Evolutionary conservation across 1,140 invertebrate species (phyloP).

Genomic region (Macrobrachium nipponense): DNA sequence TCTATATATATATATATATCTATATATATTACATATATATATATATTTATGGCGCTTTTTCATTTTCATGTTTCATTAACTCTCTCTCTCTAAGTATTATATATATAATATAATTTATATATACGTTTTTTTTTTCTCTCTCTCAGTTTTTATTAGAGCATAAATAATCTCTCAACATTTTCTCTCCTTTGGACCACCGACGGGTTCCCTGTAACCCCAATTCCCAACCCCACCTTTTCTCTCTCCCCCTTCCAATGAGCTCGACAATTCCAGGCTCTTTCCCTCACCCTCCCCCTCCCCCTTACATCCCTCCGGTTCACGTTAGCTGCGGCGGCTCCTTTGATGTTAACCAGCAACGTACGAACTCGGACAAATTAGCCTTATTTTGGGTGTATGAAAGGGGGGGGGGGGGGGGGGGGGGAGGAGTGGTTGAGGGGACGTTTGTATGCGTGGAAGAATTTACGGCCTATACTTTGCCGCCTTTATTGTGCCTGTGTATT

Average conservation of each 20-base stretch:
- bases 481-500: too few species aligned
- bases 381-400: constrained; percentile 11
- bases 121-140: background rate
- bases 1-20: too few species aligned
- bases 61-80: background rate
- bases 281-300: background rate
- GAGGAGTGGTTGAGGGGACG: background rate
- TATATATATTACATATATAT: too few species aligned
- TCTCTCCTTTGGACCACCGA: too few species aligned
- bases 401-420: background rate
- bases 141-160: background rate
- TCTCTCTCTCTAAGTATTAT: background rate
- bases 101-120: too few species aligned
- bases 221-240: background rate
- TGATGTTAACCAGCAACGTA: constrained; percentile 4
- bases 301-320: background rate
- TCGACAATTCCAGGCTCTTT: too few species aligned
- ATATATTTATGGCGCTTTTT: background rate
- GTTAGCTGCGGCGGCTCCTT: constrained; percentile 9
- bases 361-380: constrained; percentile 8
- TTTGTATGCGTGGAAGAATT: background rate
- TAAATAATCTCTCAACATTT: too few species aligned
- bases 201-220: background rate
- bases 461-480: background rate
- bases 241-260: background rate